These are phyloP conservation scores for Balanococcus diminutus DNA, from an alignment of 2,888 invertebrate genomes.

Conservation along the genomic window DNA sequence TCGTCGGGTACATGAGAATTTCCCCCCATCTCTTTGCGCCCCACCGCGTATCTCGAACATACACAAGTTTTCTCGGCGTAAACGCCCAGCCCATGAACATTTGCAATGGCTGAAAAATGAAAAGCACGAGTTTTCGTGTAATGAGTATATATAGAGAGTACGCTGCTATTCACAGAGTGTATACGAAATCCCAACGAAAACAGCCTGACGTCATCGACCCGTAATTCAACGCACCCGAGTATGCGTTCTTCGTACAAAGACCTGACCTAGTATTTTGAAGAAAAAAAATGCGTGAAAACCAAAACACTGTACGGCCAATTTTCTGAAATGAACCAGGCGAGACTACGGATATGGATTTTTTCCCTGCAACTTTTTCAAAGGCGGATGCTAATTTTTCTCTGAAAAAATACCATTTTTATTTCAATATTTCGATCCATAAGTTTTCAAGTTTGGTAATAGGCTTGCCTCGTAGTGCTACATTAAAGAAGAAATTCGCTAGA, in stretches of 20 bases:
- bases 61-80: conserved; percentile 2
- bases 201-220: conserved; percentile 43
- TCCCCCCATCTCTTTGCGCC: background rate
- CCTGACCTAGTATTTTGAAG: conserved; percentile 35
- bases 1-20: background rate
- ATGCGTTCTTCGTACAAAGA: conserved; percentile 27
- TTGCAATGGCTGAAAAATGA: conserved; percentile 32
- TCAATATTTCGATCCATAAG: too few relatives aligned
- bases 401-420: too few relatives aligned
- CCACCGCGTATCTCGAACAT: background rate
- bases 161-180: background rate
- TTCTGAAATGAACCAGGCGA: conserved; percentile 16
- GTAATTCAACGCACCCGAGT: conserved; percentile 38
- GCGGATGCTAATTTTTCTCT: too few relatives aligned
- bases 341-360: background rate
- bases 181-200: conserved; percentile 36
- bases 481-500: background rate
- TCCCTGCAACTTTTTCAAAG: too few relatives aligned
- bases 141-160: background rate
- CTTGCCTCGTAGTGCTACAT: too few relatives aligned
- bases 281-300: conserved; percentile 38
- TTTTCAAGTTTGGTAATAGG: too few relatives aligned
- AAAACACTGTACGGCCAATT: conserved; percentile 34
- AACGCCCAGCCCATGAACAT: conserved; percentile 25
- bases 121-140: conserved; percentile 30